A percentile compares a stretch with the other conserved stretches of the same genome.
Evolutionary conservation across 2,888 invertebrate species (phyloP).

Genomic region (Oxytorus armatus): DNA sequence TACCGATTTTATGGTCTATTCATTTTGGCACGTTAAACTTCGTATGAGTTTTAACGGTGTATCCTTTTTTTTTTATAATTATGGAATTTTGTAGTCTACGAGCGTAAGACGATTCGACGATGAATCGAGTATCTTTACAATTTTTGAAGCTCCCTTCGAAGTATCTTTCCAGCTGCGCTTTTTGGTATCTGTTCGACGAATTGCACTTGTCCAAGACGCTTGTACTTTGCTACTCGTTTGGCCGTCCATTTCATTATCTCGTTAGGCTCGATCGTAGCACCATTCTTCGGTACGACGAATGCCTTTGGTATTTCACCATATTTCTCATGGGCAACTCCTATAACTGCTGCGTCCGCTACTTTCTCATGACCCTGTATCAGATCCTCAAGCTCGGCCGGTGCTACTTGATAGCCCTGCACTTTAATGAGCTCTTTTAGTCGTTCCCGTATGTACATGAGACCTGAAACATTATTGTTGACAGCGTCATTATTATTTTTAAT

Average conservation of each 20-base stretch:
- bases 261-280: conserved; percentile 83
- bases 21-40: too few species aligned
- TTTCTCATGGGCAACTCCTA: conserved; percentile 89
- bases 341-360: conserved; percentile 91
- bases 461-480: conserved; percentile 54
- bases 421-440: conserved; percentile 94
- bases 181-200: conserved; percentile 91
- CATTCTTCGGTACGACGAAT: conserved; percentile 87
- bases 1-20: too few species aligned
- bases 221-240: conserved; percentile 89
- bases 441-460: conserved; percentile 89
- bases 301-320: conserved; percentile 92
- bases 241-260: conserved; percentile 87
- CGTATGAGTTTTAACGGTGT: too few species aligned
- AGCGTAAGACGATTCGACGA: too few species aligned
- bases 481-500: too few species aligned
- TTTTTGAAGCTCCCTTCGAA: conserved; percentile 87
- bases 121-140: conserved; percentile 51
- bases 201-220: conserved; percentile 89
- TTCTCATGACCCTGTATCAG: conserved; percentile 89
- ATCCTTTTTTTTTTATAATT: too few species aligned
- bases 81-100: too few species aligned
- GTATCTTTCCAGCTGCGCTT: conserved; percentile 91
- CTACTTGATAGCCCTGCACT: conserved; percentile 90
- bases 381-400: conserved; percentile 94